Percentiles rank a stretch among this genome's conserved stretches.
Conservation (phyloP, 2,797 vertebrate species). For the Sebastes itinus region DNA sequence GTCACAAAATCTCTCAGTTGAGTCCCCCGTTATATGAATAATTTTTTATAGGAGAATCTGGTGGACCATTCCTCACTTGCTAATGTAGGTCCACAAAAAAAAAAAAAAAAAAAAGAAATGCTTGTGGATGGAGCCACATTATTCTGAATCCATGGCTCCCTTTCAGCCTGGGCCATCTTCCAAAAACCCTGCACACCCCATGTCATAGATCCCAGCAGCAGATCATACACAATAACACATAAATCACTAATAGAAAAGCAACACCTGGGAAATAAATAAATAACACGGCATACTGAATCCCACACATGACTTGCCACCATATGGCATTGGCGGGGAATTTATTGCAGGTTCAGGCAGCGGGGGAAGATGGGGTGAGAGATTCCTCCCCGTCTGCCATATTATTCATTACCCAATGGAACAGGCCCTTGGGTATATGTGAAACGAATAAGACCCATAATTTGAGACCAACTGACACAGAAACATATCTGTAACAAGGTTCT, state of each 20-base stretch:
- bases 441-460: conserved; percentile 61
- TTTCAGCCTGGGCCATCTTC: conserved; percentile 62
- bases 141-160: conserved; percentile 37
- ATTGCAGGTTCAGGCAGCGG: conserved; percentile 63
- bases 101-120: neutral
- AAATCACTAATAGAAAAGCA: conserved; percentile 72
- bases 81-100: neutral
- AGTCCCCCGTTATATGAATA: neutral
- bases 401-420: conserved; percentile 68
- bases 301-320: conserved; percentile 66
- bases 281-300: conserved; percentile 65
- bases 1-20: conserved; percentile 3
- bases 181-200: conserved; percentile 49
- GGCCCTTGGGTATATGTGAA: conserved; percentile 44
- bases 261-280: conserved; percentile 79
- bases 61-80: neutral
- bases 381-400: conserved; percentile 55
- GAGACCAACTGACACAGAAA: conserved; percentile 62
- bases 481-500: conserved; percentile 42
- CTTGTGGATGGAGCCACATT: conserved; percentile 17
- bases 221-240: conserved; percentile 73
- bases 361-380: conserved; percentile 51
- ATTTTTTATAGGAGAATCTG: neutral
- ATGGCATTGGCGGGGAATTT: conserved; percentile 66
- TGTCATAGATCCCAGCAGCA: conserved; percentile 64